phyloP scores from a whole-genome alignment of 2,888 invertebrate genomes.

The Sericinus montela region DNA sequence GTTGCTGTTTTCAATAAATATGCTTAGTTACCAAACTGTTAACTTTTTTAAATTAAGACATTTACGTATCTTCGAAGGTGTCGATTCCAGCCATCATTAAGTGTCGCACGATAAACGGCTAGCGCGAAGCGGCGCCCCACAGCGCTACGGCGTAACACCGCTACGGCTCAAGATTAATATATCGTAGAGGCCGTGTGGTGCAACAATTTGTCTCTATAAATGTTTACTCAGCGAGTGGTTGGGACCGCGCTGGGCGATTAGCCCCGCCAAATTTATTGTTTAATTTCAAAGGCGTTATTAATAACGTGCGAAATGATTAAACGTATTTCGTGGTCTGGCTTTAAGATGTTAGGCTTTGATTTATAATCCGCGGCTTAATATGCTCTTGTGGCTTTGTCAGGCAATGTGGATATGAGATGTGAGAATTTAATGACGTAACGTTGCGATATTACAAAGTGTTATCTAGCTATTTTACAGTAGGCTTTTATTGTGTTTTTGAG shows the following conservation, averaged over 20 bases:
- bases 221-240: constrained; percentile 73
- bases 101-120: constrained; percentile 27
- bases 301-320: constrained; percentile 74
- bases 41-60: too few species aligned
- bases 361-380: constrained; percentile 58
- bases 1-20: too few species aligned
- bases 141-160: constrained; percentile 40
- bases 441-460: background rate
- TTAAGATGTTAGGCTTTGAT: constrained; percentile 64
- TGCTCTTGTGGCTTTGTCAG: constrained; percentile 47
- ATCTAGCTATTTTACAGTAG: background rate
- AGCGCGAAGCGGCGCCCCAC: constrained; percentile 37
- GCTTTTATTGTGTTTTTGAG: too few species aligned
- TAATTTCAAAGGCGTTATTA: constrained; percentile 77
- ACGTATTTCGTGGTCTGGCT: constrained; percentile 67
- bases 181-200: constrained; percentile 67
- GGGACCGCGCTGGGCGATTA: constrained; percentile 73
- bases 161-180: constrained; percentile 73
- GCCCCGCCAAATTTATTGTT: constrained; percentile 76
- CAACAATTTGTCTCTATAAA: constrained; percentile 80
- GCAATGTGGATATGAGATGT: constrained; percentile 15
- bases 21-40: too few species aligned
- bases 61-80: constrained; percentile 11
- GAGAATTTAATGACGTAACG: constrained; percentile 9
- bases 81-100: constrained; percentile 18